Percentiles rank a stretch among this genome's conserved stretches.
Conservation (phyloP, 2,888 invertebrate species). For the Lydus trimaculatus region DNA sequence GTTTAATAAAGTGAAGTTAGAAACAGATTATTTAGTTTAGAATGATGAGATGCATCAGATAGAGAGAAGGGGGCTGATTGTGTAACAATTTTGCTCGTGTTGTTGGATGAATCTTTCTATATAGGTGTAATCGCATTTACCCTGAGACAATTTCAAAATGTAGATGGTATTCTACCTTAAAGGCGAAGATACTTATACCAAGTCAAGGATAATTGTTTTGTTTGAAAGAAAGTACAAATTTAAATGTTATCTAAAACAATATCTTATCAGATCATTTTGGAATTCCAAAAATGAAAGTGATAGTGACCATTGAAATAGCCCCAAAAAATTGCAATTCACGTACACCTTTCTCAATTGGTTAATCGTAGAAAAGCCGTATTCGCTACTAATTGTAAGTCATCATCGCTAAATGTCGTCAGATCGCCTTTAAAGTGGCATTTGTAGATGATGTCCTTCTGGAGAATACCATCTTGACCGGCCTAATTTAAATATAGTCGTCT, state of each 20-base stretch:
- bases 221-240: neutral
- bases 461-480: neutral
- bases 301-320: neutral
- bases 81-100: slow-evolving; percentile 26
- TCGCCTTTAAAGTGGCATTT: no score
- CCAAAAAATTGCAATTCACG: neutral
- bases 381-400: neutral
- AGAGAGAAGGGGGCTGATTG: slow-evolving; percentile 41
- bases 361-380: neutral
- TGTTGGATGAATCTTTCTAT: neutral
- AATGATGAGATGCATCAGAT: slow-evolving; percentile 13
- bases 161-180: slow-evolving; percentile 27
- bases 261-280: neutral
- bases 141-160: slow-evolving; percentile 44
- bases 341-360: neutral
- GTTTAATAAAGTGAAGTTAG: slow-evolving; percentile 32
- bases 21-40: slow-evolving; percentile 25
- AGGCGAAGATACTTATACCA: slow-evolving; percentile 5
- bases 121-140: slow-evolving; percentile 33
- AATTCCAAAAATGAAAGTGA: neutral
- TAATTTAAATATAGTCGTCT: neutral
- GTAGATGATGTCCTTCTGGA: no score
- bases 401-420: neutral
- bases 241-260: neutral
- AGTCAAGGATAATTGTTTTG: neutral